A percentile compares a stretch with the other conserved stretches of the same genome.
Evolutionary conservation across 2,113 vertebrate species (phyloP).

Genomic region (Riparia riparia): DNA sequence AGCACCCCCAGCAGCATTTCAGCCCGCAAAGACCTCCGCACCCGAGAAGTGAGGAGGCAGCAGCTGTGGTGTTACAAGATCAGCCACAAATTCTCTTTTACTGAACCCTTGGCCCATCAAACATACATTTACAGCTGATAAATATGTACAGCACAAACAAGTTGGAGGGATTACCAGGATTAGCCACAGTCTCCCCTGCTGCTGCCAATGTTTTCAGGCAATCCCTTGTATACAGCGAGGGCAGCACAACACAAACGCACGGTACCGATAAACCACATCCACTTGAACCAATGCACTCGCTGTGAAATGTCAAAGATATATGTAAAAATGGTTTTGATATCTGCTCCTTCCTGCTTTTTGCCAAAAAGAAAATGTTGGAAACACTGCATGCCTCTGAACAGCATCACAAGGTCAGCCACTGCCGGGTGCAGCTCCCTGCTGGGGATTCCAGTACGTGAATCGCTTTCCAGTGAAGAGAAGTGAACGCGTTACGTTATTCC

Average conservation of each 20-base stretch:
- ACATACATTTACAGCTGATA: conserved; percentile 25
- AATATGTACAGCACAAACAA: conserved; percentile 51
- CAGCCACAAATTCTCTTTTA: neutral
- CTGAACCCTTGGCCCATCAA: conserved; percentile 39
- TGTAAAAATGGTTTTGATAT: neutral
- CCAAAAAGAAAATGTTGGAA: neutral
- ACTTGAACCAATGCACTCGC: neutral
- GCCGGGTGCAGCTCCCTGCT: fast-evolving
- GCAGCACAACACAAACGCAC: fast-evolving
- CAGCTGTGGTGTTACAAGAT: neutral
- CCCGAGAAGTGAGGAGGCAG: neutral
- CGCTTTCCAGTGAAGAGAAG: neutral
- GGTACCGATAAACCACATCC: neutral
- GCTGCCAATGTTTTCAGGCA: neutral
- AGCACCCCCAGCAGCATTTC: neutral
- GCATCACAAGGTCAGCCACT: neutral
- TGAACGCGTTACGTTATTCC: fast-evolving
- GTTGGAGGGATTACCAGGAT: conserved; percentile 35
- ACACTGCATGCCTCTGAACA: fast-evolving
- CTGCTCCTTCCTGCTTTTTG: neutral
- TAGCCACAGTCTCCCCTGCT: neutral
- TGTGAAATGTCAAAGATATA: neutral
- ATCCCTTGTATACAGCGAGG: fast-evolving
- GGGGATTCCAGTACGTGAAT: neutral
- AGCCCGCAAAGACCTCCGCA: neutral